Evolutionary conservation across 2,888 invertebrate genomes (phyloP).

Genomic region (Chrysina gloriosa): DNA sequence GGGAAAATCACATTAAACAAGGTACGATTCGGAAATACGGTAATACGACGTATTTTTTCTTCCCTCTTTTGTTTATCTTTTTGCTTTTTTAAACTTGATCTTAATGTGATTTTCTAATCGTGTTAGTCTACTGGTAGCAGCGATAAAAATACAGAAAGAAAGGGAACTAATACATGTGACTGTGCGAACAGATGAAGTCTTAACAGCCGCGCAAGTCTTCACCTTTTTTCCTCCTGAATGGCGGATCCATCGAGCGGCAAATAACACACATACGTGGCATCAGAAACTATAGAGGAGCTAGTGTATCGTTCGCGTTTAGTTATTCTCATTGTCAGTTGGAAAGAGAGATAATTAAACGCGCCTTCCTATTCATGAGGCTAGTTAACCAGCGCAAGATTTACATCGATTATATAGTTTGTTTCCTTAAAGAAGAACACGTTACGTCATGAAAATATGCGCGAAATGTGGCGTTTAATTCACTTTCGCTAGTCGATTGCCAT

Average conservation of each 20-base stretch:
- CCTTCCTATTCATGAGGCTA: not conserved
- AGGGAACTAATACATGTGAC: conserved; percentile 64
- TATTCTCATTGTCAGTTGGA: conserved; percentile 40
- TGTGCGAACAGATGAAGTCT: conserved; percentile 63
- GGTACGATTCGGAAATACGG: not conserved
- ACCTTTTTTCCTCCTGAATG: conserved; percentile 73
- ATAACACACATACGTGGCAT: conserved; percentile 64
- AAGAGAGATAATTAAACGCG: conserved; percentile 25
- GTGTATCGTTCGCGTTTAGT: conserved; percentile 58
- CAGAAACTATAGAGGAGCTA: conserved; percentile 63
- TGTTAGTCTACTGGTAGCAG: conserved; percentile 15
- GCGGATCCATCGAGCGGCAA: conserved; percentile 65
- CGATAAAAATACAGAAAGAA: conserved; percentile 39
- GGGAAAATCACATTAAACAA: conserved; percentile 13
- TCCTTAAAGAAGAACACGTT: too few species aligned
- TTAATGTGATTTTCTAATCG: conserved; percentile 15
- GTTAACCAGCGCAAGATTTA: too few species aligned
- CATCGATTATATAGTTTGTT: too few species aligned
- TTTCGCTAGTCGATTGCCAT: too few species aligned
- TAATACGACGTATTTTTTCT: not conserved
- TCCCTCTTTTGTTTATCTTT: not conserved
- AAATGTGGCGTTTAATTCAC: too few species aligned
- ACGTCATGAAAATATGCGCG: too few species aligned
- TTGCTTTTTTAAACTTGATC: not conserved
- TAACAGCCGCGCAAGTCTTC: conserved; percentile 69